These are phyloP conservation scores for Rotaria sp. DNA, from an alignment of 2,888 invertebrate species.

Conservation along the genomic window DNA sequence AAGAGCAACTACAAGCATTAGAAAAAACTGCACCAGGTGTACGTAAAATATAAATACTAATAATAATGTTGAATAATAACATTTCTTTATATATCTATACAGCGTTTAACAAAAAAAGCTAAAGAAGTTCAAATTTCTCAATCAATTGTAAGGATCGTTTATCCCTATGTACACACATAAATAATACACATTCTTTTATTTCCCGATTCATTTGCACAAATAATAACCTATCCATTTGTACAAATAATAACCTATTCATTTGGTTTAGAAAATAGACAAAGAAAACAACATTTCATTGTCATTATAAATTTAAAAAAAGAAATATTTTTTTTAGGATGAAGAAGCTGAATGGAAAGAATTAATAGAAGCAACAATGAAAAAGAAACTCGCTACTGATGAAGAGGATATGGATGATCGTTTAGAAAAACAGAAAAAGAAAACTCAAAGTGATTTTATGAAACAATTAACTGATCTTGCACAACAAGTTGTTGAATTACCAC, in stretches of 20 bases:
- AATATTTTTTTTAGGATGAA: not conserved
- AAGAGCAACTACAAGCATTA: not conserved
- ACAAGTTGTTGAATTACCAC: not conserved
- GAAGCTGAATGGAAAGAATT: slow-evolving; percentile 15
- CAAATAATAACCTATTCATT: not conserved
- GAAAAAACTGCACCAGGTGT: not conserved
- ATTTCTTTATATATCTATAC: not conserved
- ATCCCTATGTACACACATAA: not conserved
- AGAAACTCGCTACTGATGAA: not conserved
- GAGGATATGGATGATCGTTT: not conserved
- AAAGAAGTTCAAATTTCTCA: not conserved
- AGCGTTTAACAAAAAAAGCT: not conserved
- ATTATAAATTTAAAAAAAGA: too few relatives aligned
- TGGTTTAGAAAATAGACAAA: too few relatives aligned
- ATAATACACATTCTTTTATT: not conserved
- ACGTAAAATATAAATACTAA: not conserved
- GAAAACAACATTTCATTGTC: too few relatives aligned
- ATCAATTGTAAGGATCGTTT: not conserved
- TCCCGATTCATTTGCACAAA: not conserved
- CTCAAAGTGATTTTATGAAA: not conserved
- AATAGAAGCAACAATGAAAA: not conserved
- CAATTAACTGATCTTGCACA: not conserved
- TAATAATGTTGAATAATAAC: not conserved
- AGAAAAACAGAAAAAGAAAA: slow-evolving; percentile 10
- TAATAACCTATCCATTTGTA: too few relatives aligned